phyloP scores from a whole-genome alignment of 2,888 invertebrate genomes.

The Chrysodeixis includens region DNA sequence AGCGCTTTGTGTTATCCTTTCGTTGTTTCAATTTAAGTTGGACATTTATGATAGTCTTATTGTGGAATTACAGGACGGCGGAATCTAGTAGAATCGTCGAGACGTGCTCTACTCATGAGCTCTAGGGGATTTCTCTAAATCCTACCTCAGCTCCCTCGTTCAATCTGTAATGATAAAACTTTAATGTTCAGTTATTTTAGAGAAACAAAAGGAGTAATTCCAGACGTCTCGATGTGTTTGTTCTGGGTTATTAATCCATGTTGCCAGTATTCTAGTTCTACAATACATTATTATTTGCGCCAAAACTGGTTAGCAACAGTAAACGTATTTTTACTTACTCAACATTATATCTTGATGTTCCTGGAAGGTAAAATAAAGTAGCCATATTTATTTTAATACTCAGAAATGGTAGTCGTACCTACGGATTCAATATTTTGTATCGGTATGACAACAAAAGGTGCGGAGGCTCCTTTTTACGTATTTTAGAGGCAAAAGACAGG shows the following conservation, averaged over 20 bases:
- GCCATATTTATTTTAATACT: neutral
- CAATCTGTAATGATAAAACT: slow-evolving; percentile 64
- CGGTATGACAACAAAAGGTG: slow-evolving; percentile 34
- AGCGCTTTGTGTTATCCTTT: slow-evolving; percentile 47
- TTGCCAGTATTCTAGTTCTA: slow-evolving; percentile 43
- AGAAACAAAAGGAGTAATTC: slow-evolving; percentile 38
- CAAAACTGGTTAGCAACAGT: neutral
- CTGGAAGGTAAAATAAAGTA: slow-evolving; percentile 1
- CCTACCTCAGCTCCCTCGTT: slow-evolving; percentile 49
- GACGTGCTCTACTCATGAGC: slow-evolving; percentile 58
- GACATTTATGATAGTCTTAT: slow-evolving; percentile 57
- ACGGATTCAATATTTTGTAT: slow-evolving; percentile 24
- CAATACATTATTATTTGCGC: neutral
- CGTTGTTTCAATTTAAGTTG: slow-evolving; percentile 58
- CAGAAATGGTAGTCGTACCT: neutral
- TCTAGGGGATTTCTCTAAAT: slow-evolving; percentile 54
- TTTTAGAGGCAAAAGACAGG: slow-evolving; percentile 72
- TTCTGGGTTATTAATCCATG: slow-evolving; percentile 38
- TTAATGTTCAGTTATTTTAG: slow-evolving; percentile 57
- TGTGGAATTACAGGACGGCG: slow-evolving; percentile 51
- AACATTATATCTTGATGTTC: neutral
- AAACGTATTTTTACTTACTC: neutral
- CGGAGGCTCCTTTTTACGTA: slow-evolving; percentile 58
- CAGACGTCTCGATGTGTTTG: slow-evolving; percentile 31
- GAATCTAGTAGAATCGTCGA: slow-evolving; percentile 53